Conservation (phyloP, 2,888 invertebrate genomes). For the Micoletzkya japonica region DNA sequence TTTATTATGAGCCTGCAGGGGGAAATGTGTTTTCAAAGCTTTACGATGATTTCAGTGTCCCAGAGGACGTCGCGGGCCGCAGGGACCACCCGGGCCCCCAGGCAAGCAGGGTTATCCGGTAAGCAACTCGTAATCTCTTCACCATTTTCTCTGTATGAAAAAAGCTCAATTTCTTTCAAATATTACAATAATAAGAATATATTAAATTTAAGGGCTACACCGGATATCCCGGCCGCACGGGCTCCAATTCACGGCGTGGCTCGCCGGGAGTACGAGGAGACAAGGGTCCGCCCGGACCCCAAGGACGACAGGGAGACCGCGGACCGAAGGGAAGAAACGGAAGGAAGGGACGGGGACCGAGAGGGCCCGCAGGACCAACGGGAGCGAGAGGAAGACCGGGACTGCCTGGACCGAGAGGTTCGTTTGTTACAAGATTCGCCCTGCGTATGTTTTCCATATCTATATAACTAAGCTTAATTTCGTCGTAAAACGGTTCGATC, state of each 20-base stretch:
- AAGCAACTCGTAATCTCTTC: no score
- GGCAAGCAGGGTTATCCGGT: conserved; percentile 6
- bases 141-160: no score
- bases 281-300: neutral
- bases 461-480: no score
- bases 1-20: no score
- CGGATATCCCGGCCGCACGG: conserved; percentile 8
- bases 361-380: neutral
- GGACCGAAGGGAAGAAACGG: conserved; percentile 13
- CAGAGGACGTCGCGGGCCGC: conserved; percentile 13
- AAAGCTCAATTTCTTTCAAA: no score
- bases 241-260: neutral
- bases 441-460: no score
- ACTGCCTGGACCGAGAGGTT: conserved; percentile 6
- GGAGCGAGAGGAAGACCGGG: neutral
- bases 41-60: conserved; percentile 6
- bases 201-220: conserved; percentile 3
- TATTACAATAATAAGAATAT: no score
- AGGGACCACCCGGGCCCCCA: conserved; percentile 11
- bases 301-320: neutral
- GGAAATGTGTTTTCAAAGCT: neutral
- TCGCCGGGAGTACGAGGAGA: neutral
- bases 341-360: neutral
- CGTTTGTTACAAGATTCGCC: no score
- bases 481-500: no score